Evolutionary conservation across 2,888 invertebrate species (phyloP), one percentile per base, ranked within the genome.

Genomic region (Pyrrhia umbra): DNA sequence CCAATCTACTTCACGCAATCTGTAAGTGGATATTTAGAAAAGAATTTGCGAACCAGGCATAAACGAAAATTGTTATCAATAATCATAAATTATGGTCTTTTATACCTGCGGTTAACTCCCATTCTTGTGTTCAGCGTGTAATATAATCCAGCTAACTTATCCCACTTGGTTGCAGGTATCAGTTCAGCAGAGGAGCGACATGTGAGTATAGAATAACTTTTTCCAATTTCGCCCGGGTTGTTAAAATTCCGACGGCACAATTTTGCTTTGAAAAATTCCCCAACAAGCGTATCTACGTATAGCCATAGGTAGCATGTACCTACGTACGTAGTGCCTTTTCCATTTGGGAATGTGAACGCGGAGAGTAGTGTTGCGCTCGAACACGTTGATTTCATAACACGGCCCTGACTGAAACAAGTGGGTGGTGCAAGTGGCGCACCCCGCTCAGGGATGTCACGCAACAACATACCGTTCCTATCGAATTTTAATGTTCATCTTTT

Each of bases 341-440:
- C 91, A 92, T 93, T 93, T 91, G 90, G 90, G 90, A 92, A 89
- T 88, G 90, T 87, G 89, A 89, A 89, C 83, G 88, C 81, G 82
- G 85, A 82, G 87, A 83, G 86, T 88, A 92, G 92, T 91, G 92
- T 91, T 90, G 88, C 90, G 93, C 94, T 93, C 91, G 90, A 93
- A 93, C 94, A 93, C 94, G 94, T 92, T 94, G 94, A 95, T 95
- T 95, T 95, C 94, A 95, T 94, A 94, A 94, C 94, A 92, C 90
- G 89, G 88, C 88, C 87, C 90, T 86, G 90, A 86, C 90, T 91
- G 92, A 88, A 92, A 92, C 92, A 93, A 94, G 94, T 92, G 93
- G 94, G 94, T 90, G 93, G 93, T 87, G 92, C 90, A 91, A 92
- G 90, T 91, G 90, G 87, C 88, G 84, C 90, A 88, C 87, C 90